phyloP scores from a whole-genome alignment of 2,888 invertebrate genomes.

The Tethea ocularis region DNA sequence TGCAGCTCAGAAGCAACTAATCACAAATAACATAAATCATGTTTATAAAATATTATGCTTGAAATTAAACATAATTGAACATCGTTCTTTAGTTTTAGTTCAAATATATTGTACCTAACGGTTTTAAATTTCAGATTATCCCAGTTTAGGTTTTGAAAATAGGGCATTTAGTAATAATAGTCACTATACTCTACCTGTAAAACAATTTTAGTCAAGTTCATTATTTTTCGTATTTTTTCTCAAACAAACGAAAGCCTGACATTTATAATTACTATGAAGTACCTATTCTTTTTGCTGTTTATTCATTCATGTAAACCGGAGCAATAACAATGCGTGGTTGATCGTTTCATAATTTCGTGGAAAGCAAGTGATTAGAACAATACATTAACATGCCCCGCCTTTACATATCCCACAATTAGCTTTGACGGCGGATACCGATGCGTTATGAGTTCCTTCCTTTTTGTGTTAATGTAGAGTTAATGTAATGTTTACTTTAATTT shows the following conservation, averaged over 20 bases:
- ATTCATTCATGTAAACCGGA: not conserved
- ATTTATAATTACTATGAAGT: not conserved
- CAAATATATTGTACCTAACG: no score
- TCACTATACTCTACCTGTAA: no score
- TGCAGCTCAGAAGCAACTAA: slow-evolving; percentile 38
- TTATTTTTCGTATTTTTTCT: no score
- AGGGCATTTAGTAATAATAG: no score
- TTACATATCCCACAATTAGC: slow-evolving; percentile 2
- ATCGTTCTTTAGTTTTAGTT: no score
- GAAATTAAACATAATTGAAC: no score
- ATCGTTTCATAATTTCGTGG: not conserved
- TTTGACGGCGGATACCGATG: slow-evolving; percentile 2
- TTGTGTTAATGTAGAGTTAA: slow-evolving; percentile 3
- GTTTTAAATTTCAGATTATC: no score
- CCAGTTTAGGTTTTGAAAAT: no score
- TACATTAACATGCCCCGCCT: not conserved
- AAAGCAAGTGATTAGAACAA: slow-evolving; percentile 6
- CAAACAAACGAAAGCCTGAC: not conserved
- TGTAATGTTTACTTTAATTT: not conserved
- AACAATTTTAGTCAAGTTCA: no score
- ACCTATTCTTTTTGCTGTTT: no score
- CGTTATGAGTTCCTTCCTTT: not conserved
- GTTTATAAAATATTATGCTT: slow-evolving; percentile 7
- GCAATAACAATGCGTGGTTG: not conserved
- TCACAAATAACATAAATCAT: slow-evolving; percentile 47